Conservation (phyloP, 2,888 invertebrate genomes). For the Lepidochrysops patricia region DNA sequence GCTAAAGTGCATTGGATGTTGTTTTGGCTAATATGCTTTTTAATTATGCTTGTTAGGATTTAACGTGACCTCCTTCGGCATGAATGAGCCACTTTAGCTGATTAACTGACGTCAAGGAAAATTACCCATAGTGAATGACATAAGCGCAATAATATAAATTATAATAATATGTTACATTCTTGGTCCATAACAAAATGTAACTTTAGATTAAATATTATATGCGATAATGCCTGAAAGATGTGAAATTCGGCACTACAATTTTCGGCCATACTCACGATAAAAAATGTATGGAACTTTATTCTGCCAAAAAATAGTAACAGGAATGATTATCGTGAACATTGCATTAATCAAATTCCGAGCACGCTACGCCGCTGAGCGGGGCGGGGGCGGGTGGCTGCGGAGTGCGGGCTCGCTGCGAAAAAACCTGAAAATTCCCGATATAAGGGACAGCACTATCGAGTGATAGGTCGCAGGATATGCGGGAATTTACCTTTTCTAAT, state of each 20-base stretch:
- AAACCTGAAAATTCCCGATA: conserved; percentile 55
- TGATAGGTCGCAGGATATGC: conserved; percentile 31
- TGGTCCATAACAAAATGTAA: too few species aligned
- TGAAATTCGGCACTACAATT: neutral
- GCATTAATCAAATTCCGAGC: conserved; percentile 75
- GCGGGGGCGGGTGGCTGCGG: conserved; percentile 29
- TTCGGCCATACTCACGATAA: neutral
- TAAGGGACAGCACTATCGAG: conserved; percentile 29
- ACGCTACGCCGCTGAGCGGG: conserved; percentile 61
- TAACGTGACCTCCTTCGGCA: too few species aligned
- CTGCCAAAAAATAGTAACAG: conserved; percentile 72
- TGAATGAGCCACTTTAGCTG: too few species aligned
- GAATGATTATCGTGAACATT: conserved; percentile 74
- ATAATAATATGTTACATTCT: too few species aligned
- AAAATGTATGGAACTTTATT: conserved; percentile 44
- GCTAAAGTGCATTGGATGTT: conserved; percentile 11
- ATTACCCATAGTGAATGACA: too few species aligned
- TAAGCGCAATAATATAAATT: too few species aligned
- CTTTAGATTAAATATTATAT: too few species aligned
- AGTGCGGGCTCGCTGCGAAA: conserved; percentile 63
- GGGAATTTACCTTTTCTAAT: too few species aligned
- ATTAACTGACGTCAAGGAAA: too few species aligned
- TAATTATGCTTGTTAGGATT: neutral
- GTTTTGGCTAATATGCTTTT: neutral
- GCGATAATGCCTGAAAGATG: too few species aligned